A percentile compares a stretch with the other conserved stretches of the same genome.
Conservation (phyloP, 2,797 vertebrate species). For the Chelon auratus region DNA sequence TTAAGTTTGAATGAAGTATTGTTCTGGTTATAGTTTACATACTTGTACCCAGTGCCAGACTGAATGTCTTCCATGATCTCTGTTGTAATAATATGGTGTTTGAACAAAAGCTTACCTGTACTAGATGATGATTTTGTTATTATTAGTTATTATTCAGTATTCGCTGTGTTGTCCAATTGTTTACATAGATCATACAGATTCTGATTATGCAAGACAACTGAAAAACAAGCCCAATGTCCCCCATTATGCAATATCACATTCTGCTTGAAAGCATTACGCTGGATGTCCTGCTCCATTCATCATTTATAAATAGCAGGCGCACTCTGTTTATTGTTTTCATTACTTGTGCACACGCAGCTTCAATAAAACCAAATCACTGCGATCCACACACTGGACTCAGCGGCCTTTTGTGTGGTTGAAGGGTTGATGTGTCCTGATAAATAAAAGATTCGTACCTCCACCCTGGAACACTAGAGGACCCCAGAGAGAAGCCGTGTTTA, state of each 20-base stretch:
- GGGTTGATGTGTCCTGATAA: neutral
- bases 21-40: neutral
- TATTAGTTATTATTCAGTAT: neutral
- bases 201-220: neutral
- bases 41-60: neutral
- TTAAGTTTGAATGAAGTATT: neutral
- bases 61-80: neutral
- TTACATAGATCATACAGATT: neutral
- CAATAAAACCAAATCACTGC: neutral
- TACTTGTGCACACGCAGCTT: neutral
- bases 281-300: neutral
- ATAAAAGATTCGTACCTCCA: conserved; percentile 5
- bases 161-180: neutral
- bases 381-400: neutral
- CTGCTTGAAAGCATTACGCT: no score
- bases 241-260: no score
- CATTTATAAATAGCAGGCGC: no score
- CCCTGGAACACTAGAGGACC: conserved; percentile 48
- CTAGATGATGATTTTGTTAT: neutral
- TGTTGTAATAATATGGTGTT: neutral
- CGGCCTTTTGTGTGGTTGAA: neutral
- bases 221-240: neutral
- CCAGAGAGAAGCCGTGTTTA: conserved; percentile 50
- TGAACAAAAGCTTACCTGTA: neutral
- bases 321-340: neutral